These are phyloP conservation scores for Protosalanx chinensis DNA, from an alignment of 2,797 vertebrate species.

Conservation along the genomic window DNA sequence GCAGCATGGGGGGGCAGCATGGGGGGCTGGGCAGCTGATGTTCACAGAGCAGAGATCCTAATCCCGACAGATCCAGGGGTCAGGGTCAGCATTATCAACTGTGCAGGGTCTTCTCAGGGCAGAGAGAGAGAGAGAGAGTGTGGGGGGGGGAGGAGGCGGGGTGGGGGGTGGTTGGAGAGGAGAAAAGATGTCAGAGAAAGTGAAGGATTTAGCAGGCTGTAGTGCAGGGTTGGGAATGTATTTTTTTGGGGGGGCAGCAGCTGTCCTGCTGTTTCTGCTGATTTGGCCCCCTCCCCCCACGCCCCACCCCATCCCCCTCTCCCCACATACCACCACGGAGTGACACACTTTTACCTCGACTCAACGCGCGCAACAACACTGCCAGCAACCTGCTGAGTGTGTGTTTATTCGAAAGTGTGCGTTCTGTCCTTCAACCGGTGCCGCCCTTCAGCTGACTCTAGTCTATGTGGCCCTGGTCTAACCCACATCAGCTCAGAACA, in stretches of 20 bases:
- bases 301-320: slow-evolving; percentile 17
- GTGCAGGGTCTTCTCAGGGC: background rate
- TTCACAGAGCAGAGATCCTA: background rate
- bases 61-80: background rate
- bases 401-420: slow-evolving; percentile 16
- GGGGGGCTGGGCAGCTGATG: too few relatives aligned
- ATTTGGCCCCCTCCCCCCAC: slow-evolving; percentile 43
- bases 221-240: too few relatives aligned
- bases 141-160: slow-evolving; percentile 12
- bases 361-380: slow-evolving; percentile 25
- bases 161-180: slow-evolving; percentile 14
- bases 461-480: slow-evolving; percentile 30
- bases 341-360: slow-evolving; percentile 49
- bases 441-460: slow-evolving; percentile 53
- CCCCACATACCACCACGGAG: slow-evolving; percentile 37
- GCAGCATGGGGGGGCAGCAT: too few relatives aligned
- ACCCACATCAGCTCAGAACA: slow-evolving; percentile 24
- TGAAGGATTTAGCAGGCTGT: slow-evolving; percentile 1
- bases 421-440: slow-evolving; percentile 47
- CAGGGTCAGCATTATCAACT: too few relatives aligned
- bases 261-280: slow-evolving; percentile 43
- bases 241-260: slow-evolving; percentile 28
- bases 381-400: slow-evolving; percentile 46
- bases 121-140: slow-evolving; percentile 6
- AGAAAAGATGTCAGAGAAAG: background rate